phyloP scores from a whole-genome alignment of 2,113 vertebrate genomes.

The Polypterus senegalus region DNA sequence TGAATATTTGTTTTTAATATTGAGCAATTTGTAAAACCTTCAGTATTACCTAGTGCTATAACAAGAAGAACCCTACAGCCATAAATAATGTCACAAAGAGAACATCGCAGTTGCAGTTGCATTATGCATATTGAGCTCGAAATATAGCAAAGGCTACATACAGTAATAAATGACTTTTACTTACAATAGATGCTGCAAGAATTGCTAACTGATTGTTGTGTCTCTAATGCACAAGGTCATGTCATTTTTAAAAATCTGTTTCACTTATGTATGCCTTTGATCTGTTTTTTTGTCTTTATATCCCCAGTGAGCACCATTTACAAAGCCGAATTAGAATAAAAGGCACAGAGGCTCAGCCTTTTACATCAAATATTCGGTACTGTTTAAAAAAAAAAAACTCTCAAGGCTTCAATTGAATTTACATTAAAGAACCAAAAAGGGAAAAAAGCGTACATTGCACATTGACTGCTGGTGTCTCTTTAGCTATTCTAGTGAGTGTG shows the following conservation, averaged over 20 bases:
- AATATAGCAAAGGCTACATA: not conserved
- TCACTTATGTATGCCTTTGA: conserved; percentile 16
- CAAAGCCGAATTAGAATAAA: conserved; percentile 8
- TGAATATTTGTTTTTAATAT: conserved; percentile 28
- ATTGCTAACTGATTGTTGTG: conserved; percentile 23
- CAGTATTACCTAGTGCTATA: conserved; percentile 6
- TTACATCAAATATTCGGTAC: not conserved
- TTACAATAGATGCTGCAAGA: conserved; percentile 22
- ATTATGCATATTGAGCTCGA: conserved; percentile 16
- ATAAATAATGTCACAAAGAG: conserved; percentile 11
- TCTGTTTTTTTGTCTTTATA: conserved; percentile 13
- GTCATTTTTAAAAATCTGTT: conserved; percentile 15
- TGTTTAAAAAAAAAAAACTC: not conserved
- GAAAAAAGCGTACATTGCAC: not conserved
- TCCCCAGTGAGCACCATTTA: conserved; percentile 8
- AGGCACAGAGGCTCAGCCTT: not conserved
- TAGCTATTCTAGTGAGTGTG: not conserved
- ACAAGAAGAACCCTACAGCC: conserved; percentile 5
- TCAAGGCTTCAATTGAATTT: conserved; percentile 3
- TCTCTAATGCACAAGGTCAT: conserved; percentile 32
- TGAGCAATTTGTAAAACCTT: conserved; percentile 18
- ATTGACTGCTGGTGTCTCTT: not conserved
- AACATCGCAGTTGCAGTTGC: conserved; percentile 5
- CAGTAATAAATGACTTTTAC: conserved; percentile 27
- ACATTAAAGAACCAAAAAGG: not conserved